These are phyloP conservation scores for Crepidodera aurea DNA, from an alignment of 2,888 invertebrate species.

Conservation along the genomic window DNA sequence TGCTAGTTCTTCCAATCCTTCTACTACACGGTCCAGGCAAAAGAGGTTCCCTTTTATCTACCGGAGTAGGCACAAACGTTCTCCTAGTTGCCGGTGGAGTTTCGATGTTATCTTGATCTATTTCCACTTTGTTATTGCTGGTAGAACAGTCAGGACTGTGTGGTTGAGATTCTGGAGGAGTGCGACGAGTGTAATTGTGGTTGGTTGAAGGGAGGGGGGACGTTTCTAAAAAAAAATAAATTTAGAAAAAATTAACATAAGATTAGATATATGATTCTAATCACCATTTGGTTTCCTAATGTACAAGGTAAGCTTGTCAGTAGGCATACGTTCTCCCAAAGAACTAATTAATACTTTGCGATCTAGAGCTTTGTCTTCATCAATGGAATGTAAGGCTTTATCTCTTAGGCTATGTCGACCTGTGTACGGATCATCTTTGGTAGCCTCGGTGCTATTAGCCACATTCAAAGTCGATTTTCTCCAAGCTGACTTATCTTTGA, in stretches of 20 bases:
- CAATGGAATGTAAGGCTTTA: constrained; percentile 62
- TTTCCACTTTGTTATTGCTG: constrained; percentile 68
- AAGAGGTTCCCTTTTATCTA: constrained; percentile 63
- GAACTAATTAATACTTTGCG: constrained; percentile 66
- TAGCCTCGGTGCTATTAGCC: constrained; percentile 70
- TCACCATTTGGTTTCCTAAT: constrained; percentile 61
- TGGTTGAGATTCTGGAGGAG: constrained; percentile 1
- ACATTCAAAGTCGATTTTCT: constrained; percentile 75
- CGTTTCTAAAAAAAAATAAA: neutral
- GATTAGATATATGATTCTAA: too few species aligned
- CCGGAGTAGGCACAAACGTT: constrained; percentile 70
- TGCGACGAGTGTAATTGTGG: neutral
- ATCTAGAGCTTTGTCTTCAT: constrained; percentile 63
- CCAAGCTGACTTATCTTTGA: constrained; percentile 81
- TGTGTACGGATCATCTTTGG: constrained; percentile 69
- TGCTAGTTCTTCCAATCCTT: constrained; percentile 57
- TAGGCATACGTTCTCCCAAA: constrained; percentile 63
- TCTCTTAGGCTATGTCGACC: constrained; percentile 65
- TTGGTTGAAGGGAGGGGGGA: neutral
- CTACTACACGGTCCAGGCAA: constrained; percentile 66
- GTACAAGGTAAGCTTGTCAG: constrained; percentile 69
- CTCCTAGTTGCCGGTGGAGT: constrained; percentile 85
- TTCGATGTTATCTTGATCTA: constrained; percentile 90
- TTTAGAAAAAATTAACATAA: too few species aligned
- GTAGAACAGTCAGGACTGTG: constrained; percentile 9